phyloP scores from a whole-genome alignment of 2,113 vertebrate genomes.

The Tricholaema leucomelas region DNA sequence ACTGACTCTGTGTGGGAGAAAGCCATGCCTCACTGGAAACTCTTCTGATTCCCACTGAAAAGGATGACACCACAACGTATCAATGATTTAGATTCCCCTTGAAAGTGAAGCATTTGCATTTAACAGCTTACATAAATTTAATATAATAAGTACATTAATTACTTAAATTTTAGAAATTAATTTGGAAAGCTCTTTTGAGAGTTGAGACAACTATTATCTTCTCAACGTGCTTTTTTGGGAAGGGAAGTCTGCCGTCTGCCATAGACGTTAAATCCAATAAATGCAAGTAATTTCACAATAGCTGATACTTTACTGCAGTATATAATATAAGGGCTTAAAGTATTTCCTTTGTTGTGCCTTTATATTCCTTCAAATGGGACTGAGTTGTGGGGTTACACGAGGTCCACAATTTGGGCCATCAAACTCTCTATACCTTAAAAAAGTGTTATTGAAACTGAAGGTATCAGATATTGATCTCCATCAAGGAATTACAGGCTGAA shows the following conservation, averaged over 20 bases:
- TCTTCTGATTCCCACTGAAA: neutral
- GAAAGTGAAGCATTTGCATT: conserved; percentile 60
- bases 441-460: neutral
- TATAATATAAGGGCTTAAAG: neutral
- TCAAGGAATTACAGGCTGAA: neutral
- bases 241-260: neutral
- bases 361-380: neutral
- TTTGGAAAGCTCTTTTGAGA: conserved; percentile 48
- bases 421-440: neutral
- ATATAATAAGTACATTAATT: conserved; percentile 34
- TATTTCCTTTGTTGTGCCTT: neutral
- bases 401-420: neutral
- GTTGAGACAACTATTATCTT: neutral
- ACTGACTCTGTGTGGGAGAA: neutral
- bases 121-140: conserved; percentile 53
- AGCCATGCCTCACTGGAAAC: neutral
- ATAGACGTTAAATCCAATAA: neutral
- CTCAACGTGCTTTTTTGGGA: neutral
- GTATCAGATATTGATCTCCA: neutral
- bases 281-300: neutral
- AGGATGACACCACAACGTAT: neutral
- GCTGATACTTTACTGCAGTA: neutral
- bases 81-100: conserved; percentile 26
- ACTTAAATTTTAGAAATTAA: conserved; percentile 57
- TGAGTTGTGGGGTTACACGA: neutral